Evolutionary conservation across 2,888 invertebrate genomes (phyloP), one percentile per base, ranked within the genome.

Genomic region (Rotaria sp.): DNA sequence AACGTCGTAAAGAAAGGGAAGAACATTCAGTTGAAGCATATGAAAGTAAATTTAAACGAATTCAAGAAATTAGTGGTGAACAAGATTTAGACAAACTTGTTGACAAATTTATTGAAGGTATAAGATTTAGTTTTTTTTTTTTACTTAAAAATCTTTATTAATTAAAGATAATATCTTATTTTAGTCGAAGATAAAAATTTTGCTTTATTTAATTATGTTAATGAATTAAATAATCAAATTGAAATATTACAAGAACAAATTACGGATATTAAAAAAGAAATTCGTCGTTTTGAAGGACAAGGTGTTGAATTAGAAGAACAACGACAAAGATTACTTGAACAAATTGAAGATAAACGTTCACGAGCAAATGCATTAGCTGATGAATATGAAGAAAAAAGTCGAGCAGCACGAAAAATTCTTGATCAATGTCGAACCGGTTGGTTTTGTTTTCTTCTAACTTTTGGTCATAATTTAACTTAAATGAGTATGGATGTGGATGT

Each of bases 201-300:
- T 90, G 95, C 96, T 0, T 93, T 95, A 0, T 96, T 96, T 90
- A 95, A 94, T 91, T 96, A 95, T 90, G 95, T 96, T 74, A 96
- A 95, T 90, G 95, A 96, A 90, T 93, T 96, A 87, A 96, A 96
- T 90, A 94, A 90, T 88, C 89, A 90, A 87, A 90, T 90, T 55
- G 91, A 91, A 87, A 87, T 88, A 57, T 88, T 90, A 13, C 89
- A 90, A 87, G 91, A 91, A 84, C 89, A 90, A 45, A 91, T 91
- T 45, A 88, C 89, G 52, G 89, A 89, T 88, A 90, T 91, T 45
- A 86, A 88, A 75, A 85, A 84, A 7, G 85, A 86, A 30, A 87
- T 88, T 45, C 85, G 86, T 52, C 87, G 74, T 52, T 85, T 85
- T 84, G 85, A 87, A 45, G 50, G 90, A 13, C 87, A 88, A 88